Base-by-base conservation (phyloP, 2,888 invertebrate species). In the Drosophila subquinaria region DNA sequence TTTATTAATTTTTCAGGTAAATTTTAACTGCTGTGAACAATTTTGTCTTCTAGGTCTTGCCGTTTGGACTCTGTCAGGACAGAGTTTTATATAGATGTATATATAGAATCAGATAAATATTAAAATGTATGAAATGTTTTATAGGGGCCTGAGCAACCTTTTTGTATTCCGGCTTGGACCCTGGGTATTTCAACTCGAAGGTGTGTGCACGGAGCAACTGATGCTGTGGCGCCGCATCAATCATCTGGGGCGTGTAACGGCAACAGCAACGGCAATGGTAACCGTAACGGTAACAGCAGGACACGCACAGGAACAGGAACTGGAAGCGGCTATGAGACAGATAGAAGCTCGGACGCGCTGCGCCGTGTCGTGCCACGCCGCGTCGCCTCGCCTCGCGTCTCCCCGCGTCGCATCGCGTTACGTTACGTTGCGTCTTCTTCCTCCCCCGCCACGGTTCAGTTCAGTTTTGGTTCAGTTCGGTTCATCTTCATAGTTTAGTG, bases 401-500 rank as follows among this genome's bases (percentile, higher is more conserved):
- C 5, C 5, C 27, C 27, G 38, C 38, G 33, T 23, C 9, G 13
- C 38, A 5, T 43, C 6, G 4, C 20, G 11, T 43, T 43, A 13
- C 20, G 20, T 43, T 43, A 3, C 15, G 11, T 35, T 30, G 13
- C n/a, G 11, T 30, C 30, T 20, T 20, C 2, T 4, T 15, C 38
- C 30, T 6, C 8, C 9, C 38, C 38, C 30, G 30, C 30, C 30
- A 8, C 30, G 8, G 8, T 8, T 20, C 50, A 10, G 8, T 8
- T 20, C 50, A 10, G n/a, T 48, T 17, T 6, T 30, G 30, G 30
- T 13, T 42, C 30, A 17, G 48, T 53, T 45, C 62, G 69, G 69
- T 76, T 72, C 77, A 73, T 73, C 73, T 76, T 72, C 76, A 76
- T 80, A 81, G 81, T 79, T 79, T 76, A 76, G 78, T 80, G 81